phyloP scores from a whole-genome alignment of 2,113 vertebrate species.

The Apistogramma diplotaenia region DNA sequence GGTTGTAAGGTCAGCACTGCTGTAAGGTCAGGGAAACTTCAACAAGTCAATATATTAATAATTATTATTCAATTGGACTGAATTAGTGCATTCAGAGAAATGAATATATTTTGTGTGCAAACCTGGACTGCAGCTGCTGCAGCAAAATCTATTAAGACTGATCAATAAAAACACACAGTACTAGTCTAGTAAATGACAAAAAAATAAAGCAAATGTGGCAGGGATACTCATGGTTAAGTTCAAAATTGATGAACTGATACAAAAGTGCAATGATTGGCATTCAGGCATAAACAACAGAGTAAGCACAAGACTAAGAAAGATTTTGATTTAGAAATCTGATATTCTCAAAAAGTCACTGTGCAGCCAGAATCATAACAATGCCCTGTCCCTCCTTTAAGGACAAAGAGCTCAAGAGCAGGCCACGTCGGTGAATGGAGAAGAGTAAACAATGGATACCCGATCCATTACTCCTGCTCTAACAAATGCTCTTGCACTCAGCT shows the following conservation, averaged over 20 bases:
- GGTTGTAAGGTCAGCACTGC: neutral
- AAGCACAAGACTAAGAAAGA: too few species aligned
- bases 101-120: neutral
- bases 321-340: neutral
- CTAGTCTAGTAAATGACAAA: neutral
- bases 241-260: neutral
- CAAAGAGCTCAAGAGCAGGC: slow-evolving; percentile 44
- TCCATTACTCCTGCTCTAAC: slow-evolving; percentile 77
- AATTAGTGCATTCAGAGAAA: neutral
- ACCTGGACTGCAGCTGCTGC: neutral
- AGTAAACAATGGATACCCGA: slow-evolving; percentile 71
- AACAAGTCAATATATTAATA: neutral
- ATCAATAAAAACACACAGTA: neutral
- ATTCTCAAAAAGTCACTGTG: neutral
- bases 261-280: neutral
- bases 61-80: neutral
- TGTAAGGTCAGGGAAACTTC: neutral
- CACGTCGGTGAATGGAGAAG: slow-evolving; percentile 39
- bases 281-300: too few species aligned
- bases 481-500: slow-evolving; percentile 71
- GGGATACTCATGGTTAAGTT: neutral
- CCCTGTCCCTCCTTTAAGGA: slow-evolving; percentile 4
- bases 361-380: neutral
- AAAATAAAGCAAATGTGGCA: neutral
- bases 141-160: neutral